A percentile compares a stretch with the other conserved stretches of the same genome.
phyloP scores from a whole-genome alignment of 2,113 vertebrate species.

The Carassius gibelio region DNA sequence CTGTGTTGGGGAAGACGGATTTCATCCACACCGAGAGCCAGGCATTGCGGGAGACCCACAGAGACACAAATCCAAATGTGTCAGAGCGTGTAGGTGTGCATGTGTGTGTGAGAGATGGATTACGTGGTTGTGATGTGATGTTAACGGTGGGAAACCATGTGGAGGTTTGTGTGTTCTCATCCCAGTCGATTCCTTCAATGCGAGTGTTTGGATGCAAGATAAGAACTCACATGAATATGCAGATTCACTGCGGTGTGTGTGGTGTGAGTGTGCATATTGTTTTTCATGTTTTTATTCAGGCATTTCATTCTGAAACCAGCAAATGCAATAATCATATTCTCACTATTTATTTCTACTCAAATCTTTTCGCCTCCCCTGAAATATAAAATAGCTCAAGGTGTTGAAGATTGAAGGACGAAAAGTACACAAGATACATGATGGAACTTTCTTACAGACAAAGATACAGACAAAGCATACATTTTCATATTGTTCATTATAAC shows the following conservation, averaged over 20 bases:
- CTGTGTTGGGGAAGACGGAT: conserved; percentile 34
- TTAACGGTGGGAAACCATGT: not conserved
- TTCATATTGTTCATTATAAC: too few species aligned
- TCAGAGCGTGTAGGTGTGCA: conserved; percentile 21
- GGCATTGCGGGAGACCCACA: conserved; percentile 21
- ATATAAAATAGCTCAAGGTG: not conserved
- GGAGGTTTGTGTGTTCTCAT: not conserved
- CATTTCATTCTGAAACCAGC: not conserved
- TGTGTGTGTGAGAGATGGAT: conserved; percentile 32
- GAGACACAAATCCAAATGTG: conserved; percentile 32
- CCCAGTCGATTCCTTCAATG: not conserved
- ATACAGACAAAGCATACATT: too few species aligned
- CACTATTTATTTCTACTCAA: not conserved
- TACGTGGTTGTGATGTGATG: conserved; percentile 17
- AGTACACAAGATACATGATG: not conserved
- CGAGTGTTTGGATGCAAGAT: not conserved
- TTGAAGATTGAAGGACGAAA: not conserved
- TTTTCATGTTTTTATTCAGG: not conserved
- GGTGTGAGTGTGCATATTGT: not conserved
- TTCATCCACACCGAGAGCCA: conserved; percentile 14
- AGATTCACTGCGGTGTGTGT: conserved; percentile 13
- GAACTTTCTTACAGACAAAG: not conserved
- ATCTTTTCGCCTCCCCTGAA: not conserved
- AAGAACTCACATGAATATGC: conserved; percentile 15
- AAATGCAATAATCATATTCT: not conserved